Evolutionary conservation across 2,797 vertebrate genomes (phyloP).

Genomic region (Enteromius treurensis): DNA sequence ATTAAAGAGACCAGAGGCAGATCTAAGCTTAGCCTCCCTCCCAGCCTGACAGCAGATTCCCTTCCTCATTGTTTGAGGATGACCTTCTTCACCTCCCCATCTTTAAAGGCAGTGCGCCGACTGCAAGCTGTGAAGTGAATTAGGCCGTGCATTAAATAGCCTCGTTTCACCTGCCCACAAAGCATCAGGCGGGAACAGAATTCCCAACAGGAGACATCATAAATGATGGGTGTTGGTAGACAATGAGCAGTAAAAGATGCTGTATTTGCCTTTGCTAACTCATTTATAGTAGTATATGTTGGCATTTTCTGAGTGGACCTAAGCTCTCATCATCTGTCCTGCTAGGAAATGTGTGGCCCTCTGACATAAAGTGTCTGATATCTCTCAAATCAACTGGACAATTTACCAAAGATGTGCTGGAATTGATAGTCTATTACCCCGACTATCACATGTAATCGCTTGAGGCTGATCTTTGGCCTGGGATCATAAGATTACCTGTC

Average conservation of each 20-base stretch:
- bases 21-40: conserved; percentile 64
- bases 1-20: conserved; percentile 66
- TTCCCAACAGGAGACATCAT: conserved; percentile 29
- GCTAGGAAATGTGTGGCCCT: neutral
- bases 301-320: conserved; percentile 7
- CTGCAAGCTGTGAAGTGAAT: conserved; percentile 30
- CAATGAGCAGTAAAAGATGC: neutral
- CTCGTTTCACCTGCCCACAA: conserved; percentile 37
- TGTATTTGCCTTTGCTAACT: conserved; percentile 24
- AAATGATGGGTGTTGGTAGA: conserved; percentile 12
- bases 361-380: conserved; percentile 20
- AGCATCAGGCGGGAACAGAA: neutral
- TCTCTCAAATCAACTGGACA: conserved; percentile 48
- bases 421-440: conserved; percentile 48
- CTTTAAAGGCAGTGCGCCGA: conserved; percentile 55
- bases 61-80: conserved; percentile 51
- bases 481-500: conserved; percentile 16
- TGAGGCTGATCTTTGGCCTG: conserved; percentile 32
- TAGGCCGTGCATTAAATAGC: conserved; percentile 45
- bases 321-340: conserved; percentile 7
- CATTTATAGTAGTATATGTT: neutral
- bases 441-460: conserved; percentile 46
- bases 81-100: conserved; percentile 54
- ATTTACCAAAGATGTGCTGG: conserved; percentile 46
- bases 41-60: conserved; percentile 51